Base-by-base conservation (phyloP, 2,888 invertebrate species). In the Chalcis sispes region DNA sequence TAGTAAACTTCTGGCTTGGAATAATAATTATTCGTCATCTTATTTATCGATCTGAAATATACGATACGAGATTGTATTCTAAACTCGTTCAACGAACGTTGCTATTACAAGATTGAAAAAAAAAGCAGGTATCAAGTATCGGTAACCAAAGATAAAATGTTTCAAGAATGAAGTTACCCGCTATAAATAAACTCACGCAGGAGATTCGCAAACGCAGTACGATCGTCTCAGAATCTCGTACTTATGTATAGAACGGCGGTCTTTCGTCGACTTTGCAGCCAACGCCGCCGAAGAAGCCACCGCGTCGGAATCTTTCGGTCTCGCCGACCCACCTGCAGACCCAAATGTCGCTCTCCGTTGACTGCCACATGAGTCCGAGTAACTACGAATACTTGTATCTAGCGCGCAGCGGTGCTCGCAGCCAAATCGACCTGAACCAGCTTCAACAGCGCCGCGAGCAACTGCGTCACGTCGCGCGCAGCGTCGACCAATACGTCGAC, bases 221-320 rank as follows among this genome's bases (percentile, higher is more conserved):
- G 15, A 40, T 46, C 29, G 48, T 62, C 46, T 27, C 20, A 18
- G 25, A 50, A 23, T 18, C 52, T 23, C 23, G 3, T 76, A 61
- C 64, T 66, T 75, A 62, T 69, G 64, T 13, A 59, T 62, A 73
- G 76, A 74, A 75, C 61, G 75, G 73, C 69, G 73, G 66, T 36
- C 32, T 66, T 23, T 72, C 66, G 58, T 76, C 77, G 46, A 74
- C 79, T 65, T 88, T 89, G 56, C 91, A 94, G 94, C 94, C 95
- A 65, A 95, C 94, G 71, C 95, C 96, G 71, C 96, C 96, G 59
- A 96, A 96, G 90, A 96, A 96, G 89, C 96, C 96, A 78, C 96
- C 96, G 1, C 91, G 96, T 65, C 91, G 96, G 81, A 96, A 96
- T 89, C 91, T 96, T 71, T 95, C 95, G 15, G 94, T 95, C 77